A percentile compares a stretch with the other conserved stretches of the same genome.
Conservation (phyloP, 2,888 invertebrate species). For the Neoascia interrupta region DNA sequence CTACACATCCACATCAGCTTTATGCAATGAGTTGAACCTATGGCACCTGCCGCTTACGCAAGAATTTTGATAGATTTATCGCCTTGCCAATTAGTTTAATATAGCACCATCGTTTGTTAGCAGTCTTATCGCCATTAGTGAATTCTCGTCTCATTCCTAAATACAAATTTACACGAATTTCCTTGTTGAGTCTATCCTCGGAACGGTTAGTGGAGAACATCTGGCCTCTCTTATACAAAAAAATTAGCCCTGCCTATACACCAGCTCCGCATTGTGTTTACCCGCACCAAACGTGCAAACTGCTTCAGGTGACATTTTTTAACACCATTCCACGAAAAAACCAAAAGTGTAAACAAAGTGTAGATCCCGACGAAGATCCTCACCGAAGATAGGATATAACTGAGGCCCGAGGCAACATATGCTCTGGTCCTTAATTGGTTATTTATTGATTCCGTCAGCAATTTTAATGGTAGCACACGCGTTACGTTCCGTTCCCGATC, state of each 20-base stretch:
- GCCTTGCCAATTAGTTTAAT: constrained; percentile 67
- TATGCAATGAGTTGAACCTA: neutral
- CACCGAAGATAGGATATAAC: constrained; percentile 22
- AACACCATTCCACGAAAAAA: constrained; percentile 52
- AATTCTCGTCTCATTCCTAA: constrained; percentile 48
- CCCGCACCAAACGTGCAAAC: constrained; percentile 31
- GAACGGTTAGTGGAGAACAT: constrained; percentile 22
- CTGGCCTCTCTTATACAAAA: constrained; percentile 25
- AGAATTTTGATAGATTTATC: constrained; percentile 54
- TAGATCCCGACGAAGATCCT: constrained; percentile 50
- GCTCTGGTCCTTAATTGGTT: constrained; percentile 66
- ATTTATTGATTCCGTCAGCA: constrained; percentile 67
- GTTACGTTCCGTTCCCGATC: constrained; percentile 41
- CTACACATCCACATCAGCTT: neutral
- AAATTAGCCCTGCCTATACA: constrained; percentile 60
- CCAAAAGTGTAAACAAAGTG: constrained; percentile 28
- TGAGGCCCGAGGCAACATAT: constrained; percentile 52
- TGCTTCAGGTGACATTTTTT: constrained; percentile 67
- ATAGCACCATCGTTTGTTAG: constrained; percentile 63
- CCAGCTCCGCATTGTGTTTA: constrained; percentile 41
- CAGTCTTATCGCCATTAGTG: constrained; percentile 61
- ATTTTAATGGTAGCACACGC: constrained; percentile 65
- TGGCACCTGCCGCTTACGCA: constrained; percentile 37
- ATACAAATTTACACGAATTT: constrained; percentile 34
- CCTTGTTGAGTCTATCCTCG: constrained; percentile 28